phyloP scores from a whole-genome alignment of 2,888 invertebrate species.

The Drosophila prolongata region DNA sequence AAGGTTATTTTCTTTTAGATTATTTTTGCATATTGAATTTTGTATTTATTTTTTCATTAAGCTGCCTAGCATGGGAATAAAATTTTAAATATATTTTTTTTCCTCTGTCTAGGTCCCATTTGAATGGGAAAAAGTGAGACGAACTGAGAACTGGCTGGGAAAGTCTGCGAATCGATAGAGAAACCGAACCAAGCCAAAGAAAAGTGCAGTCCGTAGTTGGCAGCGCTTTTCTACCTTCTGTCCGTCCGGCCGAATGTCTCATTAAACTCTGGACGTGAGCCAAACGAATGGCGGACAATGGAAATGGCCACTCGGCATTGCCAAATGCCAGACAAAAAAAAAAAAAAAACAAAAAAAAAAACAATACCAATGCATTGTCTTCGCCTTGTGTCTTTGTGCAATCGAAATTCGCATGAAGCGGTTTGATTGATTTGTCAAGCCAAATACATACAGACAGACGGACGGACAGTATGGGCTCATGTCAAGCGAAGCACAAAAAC shows the following conservation, averaged over 20 bases:
- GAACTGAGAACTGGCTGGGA: constrained; percentile 43
- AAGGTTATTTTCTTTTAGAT: no score
- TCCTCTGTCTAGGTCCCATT: constrained; percentile 3
- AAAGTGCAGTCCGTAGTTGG: constrained; percentile 42
- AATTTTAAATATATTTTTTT: not conserved
- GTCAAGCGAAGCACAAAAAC: not conserved
- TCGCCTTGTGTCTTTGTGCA: constrained; percentile 33
- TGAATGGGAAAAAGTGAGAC: constrained; percentile 41
- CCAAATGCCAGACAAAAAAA: constrained; percentile 22
- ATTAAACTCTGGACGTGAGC: constrained; percentile 40
- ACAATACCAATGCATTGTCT: constrained; percentile 38
- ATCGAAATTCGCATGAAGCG: constrained; percentile 42
- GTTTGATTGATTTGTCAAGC: constrained; percentile 45
- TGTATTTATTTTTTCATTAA: no score
- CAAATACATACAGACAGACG: not conserved
- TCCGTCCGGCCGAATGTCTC: constrained; percentile 10
- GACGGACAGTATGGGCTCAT: constrained; percentile 4
- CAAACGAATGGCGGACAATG: constrained; percentile 40
- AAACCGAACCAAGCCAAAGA: constrained; percentile 64
- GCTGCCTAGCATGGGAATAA: no score
- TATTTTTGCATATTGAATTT: no score
- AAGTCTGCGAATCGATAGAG: constrained; percentile 35
- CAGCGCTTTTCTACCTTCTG: constrained; percentile 14
- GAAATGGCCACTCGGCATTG: constrained; percentile 40
- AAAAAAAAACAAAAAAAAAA: constrained; percentile 1